phyloP scores from a whole-genome alignment of 2,888 invertebrate species.

The Apamea monoglypha region DNA sequence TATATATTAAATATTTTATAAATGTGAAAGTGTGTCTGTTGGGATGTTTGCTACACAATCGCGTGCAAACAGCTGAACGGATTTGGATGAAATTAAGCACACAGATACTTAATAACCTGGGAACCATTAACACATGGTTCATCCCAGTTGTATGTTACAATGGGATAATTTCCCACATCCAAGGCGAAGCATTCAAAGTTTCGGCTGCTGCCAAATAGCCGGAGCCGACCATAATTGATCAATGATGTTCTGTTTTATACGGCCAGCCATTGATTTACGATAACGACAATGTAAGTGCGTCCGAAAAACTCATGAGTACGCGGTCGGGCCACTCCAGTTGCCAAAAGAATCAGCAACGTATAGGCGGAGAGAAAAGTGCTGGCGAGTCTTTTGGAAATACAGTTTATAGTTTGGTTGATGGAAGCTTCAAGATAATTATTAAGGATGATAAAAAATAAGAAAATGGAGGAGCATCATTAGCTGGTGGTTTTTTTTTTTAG shows the following conservation, averaged over 20 bases:
- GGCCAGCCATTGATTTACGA: conserved; percentile 82
- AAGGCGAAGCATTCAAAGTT: conserved; percentile 16
- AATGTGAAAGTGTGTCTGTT: too few species aligned
- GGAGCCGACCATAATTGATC: conserved; percentile 60
- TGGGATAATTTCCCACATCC: too few species aligned
- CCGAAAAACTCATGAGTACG: conserved; percentile 81
- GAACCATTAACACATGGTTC: too few species aligned
- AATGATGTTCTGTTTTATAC: conserved; percentile 68
- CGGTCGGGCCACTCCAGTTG: conserved; percentile 79
- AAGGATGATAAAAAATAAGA: background rate
- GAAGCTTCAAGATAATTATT: too few species aligned
- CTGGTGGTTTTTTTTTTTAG: too few species aligned
- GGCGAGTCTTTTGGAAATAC: background rate
- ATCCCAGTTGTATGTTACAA: too few species aligned
- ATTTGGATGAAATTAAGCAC: too few species aligned
- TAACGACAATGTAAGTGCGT: conserved; percentile 81
- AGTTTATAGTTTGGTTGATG: background rate
- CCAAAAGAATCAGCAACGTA: conserved; percentile 86
- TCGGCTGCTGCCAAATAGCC: conserved; percentile 57
- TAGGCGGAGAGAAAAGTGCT: conserved; percentile 64
- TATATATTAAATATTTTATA: too few species aligned
- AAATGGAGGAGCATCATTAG: too few species aligned
- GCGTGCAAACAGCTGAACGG: too few species aligned
- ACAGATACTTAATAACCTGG: too few species aligned
- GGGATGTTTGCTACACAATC: too few species aligned